phyloP scores from a whole-genome alignment of 2,888 invertebrate species.

The Sialis fuliginosa region DNA sequence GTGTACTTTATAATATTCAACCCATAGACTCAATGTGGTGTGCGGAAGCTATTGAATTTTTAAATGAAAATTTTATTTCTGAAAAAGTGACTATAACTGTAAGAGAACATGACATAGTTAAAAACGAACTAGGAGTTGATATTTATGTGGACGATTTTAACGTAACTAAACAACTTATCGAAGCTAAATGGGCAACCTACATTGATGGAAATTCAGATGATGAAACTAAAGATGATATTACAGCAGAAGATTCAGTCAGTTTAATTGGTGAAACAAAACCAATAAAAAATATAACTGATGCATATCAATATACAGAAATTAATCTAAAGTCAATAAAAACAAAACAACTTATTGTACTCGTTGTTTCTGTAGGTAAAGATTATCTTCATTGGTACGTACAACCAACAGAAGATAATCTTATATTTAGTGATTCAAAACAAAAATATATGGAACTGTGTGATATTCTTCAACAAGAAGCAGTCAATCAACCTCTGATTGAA shows the following conservation, averaged over 20 bases:
- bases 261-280: neutral
- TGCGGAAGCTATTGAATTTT: conserved; percentile 35
- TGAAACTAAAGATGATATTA: too few species aligned
- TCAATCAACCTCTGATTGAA: conserved; percentile 25
- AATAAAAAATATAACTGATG: neutral
- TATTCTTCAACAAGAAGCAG: conserved; percentile 28
- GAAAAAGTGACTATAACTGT: conserved; percentile 33
- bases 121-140: neutral
- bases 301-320: neutral
- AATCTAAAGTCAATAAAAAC: too few species aligned
- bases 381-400: conserved; percentile 12
- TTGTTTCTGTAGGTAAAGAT: conserved; percentile 20
- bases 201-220: neutral
- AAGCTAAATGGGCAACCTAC: neutral
- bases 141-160: neutral
- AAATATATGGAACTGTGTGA: conserved; percentile 20
- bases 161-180: neutral
- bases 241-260: neutral
- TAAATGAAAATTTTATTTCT: conserved; percentile 39
- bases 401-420: conserved; percentile 15
- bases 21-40: conserved; percentile 32
- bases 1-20: conserved; percentile 33
- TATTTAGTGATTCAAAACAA: conserved; percentile 21
- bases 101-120: conserved; percentile 14
- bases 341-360: conserved; percentile 13